Evolutionary conservation across 2,797 vertebrate species (phyloP).

Genomic region (Arrhamphus sclerolepis): DNA sequence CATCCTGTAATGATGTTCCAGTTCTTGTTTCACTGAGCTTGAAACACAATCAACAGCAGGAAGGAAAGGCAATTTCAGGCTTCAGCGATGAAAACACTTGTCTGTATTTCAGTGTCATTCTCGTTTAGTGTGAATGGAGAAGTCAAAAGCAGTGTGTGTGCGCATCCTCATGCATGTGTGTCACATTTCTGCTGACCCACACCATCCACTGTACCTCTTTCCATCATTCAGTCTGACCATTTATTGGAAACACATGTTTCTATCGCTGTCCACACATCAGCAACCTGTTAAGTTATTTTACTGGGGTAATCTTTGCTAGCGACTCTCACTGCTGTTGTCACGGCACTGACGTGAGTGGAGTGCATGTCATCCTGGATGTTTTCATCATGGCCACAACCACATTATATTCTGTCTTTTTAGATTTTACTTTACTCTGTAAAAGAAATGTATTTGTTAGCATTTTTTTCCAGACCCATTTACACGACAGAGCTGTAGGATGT

Average conservation of each 20-base stretch:
- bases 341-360: background rate
- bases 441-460: too few relatives aligned
- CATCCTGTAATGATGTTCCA: conserved; percentile 30
- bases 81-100: conserved; percentile 59
- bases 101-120: conserved; percentile 70
- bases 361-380: background rate
- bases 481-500: too few relatives aligned
- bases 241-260: conserved; percentile 43
- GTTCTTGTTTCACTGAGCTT: conserved; percentile 64
- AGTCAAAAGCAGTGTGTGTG: conserved; percentile 27
- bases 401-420: background rate
- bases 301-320: conserved; percentile 18
- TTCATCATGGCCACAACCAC: background rate
- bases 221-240: conserved; percentile 32
- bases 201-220: conserved; percentile 19
- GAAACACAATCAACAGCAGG: conserved; percentile 69
- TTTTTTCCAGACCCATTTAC: too few relatives aligned
- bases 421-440: too few relatives aligned
- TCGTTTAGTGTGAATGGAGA: conserved; percentile 57
- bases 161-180: conserved; percentile 4
- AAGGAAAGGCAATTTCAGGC: conserved; percentile 76
- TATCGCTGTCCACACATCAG: background rate
- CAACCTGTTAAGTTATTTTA: conserved; percentile 37
- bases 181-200: conserved; percentile 57
- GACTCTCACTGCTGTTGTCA: conserved; percentile 19